Evolutionary conservation across 1,140 invertebrate genomes (phyloP).

Genomic region (Tetragonula clypearis): DNA sequence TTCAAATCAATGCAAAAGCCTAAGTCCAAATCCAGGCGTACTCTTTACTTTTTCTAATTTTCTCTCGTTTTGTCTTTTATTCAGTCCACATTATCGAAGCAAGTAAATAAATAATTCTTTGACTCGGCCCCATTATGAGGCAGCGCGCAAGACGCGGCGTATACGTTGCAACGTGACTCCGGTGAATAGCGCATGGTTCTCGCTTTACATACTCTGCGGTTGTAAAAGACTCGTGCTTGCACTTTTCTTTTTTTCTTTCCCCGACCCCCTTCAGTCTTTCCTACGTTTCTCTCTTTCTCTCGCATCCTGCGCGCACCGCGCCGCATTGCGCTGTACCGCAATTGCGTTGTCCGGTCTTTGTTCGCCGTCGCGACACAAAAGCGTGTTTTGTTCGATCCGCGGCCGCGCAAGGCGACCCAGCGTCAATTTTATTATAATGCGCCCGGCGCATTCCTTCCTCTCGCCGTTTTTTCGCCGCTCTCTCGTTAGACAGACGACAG

Average conservation of each 20-base stretch:
- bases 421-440: conserved; percentile 63
- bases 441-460: conserved; percentile 30
- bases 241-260: conserved; percentile 26
- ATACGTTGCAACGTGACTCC: conserved; percentile 53
- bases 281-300: conserved; percentile 8
- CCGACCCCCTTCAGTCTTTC: conserved; percentile 11
- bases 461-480: conserved; percentile 42
- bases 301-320: conserved; percentile 16
- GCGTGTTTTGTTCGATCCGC: conserved; percentile 73
- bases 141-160: conserved; percentile 27
- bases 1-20: no score
- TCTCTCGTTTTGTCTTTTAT: no score
- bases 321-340: conserved; percentile 28
- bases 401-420: neutral
- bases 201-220: conserved; percentile 75
- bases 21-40: no score
- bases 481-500: conserved; percentile 45
- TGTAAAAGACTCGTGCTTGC: conserved; percentile 62
- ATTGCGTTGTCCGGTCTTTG: conserved; percentile 69
- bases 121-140: neutral
- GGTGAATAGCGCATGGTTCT: conserved; percentile 70
- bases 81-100: neutral
- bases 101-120: neutral
- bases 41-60: no score
- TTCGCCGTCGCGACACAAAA: conserved; percentile 75